Base-by-base conservation (phyloP, 2,797 vertebrate genomes). In the Pseudopleuronectes americanus region DNA sequence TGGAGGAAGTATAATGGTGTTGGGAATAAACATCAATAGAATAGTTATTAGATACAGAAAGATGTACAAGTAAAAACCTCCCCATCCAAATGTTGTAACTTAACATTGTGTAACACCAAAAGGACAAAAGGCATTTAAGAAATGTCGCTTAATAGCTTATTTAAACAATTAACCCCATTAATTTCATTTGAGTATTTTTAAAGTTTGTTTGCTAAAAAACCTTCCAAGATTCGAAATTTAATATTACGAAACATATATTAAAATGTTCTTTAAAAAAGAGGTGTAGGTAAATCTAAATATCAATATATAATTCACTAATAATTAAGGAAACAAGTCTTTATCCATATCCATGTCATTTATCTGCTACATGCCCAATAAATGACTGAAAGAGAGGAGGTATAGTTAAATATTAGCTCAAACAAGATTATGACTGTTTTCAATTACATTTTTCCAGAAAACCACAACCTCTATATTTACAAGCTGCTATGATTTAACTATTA, bases 401-500 rank as follows among this genome's bases (percentile, higher is more conserved):
- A 19, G 17, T 31, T 47, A 28, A 59, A 62, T 55, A 14, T 6
- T 41, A 62, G 21, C n/a, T 26, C 19, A 56, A 0, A 0, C 33
- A 41, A 22, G 38, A 33, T 19, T 73, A 53, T 4, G 1, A 21
- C 23, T 0, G 8, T 48, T 57, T 60, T 59, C 59, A 70, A 57
- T 45, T 21, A 48, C 12, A 31, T 57, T 47, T 52, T 62, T 21
- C 47, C 65, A 55, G 59, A 51, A 10, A 69, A 59, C 61, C 33
- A 33, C 17, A 36, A 26, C 48, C 56, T 60, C 22, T 68, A 68
- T 75, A 78, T 69, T 64, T 48, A 80, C 41, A 54, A 38, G 17
- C 31, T 33, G 45, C 71, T 74, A 77, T 70, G 64, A 75, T 63
- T 38, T 31, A 76, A 64, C 36, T 63, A 54, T 75, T 58, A 74